These are phyloP conservation scores for Pseudomyrmex flavicornis DNA, from an alignment of 1,140 invertebrate species.

Conservation along the genomic window DNA sequence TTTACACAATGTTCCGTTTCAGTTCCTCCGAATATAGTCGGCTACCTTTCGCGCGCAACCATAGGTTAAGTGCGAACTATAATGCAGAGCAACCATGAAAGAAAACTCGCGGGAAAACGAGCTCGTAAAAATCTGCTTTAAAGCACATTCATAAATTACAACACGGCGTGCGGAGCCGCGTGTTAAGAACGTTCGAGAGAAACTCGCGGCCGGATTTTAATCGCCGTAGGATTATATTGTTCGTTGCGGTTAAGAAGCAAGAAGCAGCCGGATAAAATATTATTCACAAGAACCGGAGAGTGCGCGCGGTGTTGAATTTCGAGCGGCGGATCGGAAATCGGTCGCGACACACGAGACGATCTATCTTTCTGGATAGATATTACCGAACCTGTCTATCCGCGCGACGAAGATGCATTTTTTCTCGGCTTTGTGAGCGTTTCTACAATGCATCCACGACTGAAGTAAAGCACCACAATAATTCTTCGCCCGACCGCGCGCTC, in stretches of 20 bases:
- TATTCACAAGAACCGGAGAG: constrained; percentile 5
- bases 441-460: constrained; percentile 13
- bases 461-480: constrained; percentile 53
- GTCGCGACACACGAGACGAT: constrained; percentile 27
- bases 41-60: background rate
- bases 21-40: constrained; percentile 14
- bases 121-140: constrained; percentile 61
- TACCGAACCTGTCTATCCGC: constrained; percentile 34
- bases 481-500: constrained; percentile 21
- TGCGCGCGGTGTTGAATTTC: constrained; percentile 18
- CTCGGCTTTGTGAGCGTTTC: constrained; percentile 25
- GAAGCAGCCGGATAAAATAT: constrained; percentile 18
- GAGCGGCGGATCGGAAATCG: constrained; percentile 14
- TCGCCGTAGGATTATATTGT: background rate
- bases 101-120: constrained; percentile 63
- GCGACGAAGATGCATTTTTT: constrained; percentile 39
- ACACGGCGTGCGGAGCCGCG: background rate
- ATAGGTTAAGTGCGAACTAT: constrained; percentile 14
- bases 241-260: background rate
- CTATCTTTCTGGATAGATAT: constrained; percentile 44
- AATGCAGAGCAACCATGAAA: constrained; percentile 1
- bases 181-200: constrained; percentile 37
- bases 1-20: background rate
- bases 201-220: constrained; percentile 22
- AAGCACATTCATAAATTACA: constrained; percentile 56